These are phyloP conservation scores for Betta splendens DNA, from an alignment of 2,797 vertebrate genomes.

Conservation along the genomic window DNA sequence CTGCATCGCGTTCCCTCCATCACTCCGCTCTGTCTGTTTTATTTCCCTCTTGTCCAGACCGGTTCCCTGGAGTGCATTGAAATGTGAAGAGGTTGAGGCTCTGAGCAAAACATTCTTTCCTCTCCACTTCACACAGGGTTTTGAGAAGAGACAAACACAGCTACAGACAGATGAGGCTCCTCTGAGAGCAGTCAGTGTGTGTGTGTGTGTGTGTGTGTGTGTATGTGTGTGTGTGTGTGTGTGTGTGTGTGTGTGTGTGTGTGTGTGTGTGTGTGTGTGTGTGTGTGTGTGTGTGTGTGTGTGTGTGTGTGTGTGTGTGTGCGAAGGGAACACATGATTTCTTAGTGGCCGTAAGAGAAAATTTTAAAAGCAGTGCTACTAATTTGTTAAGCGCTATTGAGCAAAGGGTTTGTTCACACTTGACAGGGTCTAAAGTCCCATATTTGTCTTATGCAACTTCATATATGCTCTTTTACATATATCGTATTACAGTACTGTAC, in stretches of 20 bases:
- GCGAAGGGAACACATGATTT: slow-evolving; percentile 54
- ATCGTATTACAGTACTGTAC: too few relatives aligned
- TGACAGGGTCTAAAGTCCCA: not conserved
- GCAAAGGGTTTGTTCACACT: slow-evolving; percentile 37
- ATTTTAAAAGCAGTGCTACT: slow-evolving; percentile 46
- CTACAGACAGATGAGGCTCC: slow-evolving; percentile 58
- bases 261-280: slow-evolving; percentile 30
- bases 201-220: slow-evolving; percentile 28
- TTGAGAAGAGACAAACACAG: slow-evolving; percentile 66
- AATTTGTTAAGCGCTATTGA: slow-evolving; percentile 36
- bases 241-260: slow-evolving; percentile 29
- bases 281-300: slow-evolving; percentile 26
- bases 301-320: slow-evolving; percentile 32
- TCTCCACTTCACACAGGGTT: slow-evolving; percentile 73
- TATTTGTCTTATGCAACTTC: slow-evolving; percentile 3
- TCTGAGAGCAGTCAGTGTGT: slow-evolving; percentile 43
- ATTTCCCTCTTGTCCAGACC: slow-evolving; percentile 38
- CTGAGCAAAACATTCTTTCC: slow-evolving; percentile 67
- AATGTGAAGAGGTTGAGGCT: slow-evolving; percentile 49
- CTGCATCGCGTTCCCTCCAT: slow-evolving; percentile 26
- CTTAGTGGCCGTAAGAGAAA: slow-evolving; percentile 48
- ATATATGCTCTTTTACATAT: too few relatives aligned
- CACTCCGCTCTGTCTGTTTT: slow-evolving; percentile 33
- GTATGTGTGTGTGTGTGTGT: slow-evolving; percentile 30
- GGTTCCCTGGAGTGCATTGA: slow-evolving; percentile 52